Evolutionary conservation across 2,888 invertebrate species (phyloP).

Genomic region (Xylota segnis): DNA sequence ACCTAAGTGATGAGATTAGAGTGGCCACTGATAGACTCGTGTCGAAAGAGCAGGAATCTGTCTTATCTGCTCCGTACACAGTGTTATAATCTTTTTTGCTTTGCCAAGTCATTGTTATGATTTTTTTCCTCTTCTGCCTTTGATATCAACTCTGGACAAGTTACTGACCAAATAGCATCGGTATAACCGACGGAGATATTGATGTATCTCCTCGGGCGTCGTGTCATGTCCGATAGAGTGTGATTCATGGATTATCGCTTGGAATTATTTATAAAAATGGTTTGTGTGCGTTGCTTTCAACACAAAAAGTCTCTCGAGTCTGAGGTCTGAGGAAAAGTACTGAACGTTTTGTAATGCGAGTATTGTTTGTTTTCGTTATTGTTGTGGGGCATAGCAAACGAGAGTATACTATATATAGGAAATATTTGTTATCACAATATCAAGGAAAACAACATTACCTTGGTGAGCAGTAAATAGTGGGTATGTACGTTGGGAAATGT

Average conservation of each 20-base stretch:
- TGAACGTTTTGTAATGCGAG: constrained; percentile 38
- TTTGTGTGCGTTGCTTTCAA: constrained; percentile 18
- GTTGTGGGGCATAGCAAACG: neutral
- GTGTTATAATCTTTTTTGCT: neutral
- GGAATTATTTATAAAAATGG: constrained; percentile 61
- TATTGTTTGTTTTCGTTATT: constrained; percentile 37
- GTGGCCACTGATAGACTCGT: neutral
- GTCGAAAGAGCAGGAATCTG: constrained; percentile 13
- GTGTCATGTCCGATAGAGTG: constrained; percentile 48
- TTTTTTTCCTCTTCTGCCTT: neutral
- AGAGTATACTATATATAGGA: constrained; percentile 12
- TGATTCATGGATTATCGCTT: constrained; percentile 65
- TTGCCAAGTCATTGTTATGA: constrained; percentile 11
- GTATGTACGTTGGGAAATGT: neutral
- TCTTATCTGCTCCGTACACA: constrained; percentile 12
- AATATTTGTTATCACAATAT: constrained; percentile 17
- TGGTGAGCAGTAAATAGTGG: neutral
- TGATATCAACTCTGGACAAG: constrained; percentile 1
- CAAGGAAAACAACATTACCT: neutral
- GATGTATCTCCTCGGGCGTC: constrained; percentile 40
- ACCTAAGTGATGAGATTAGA: neutral
- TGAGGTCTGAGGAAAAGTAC: constrained; percentile 58
- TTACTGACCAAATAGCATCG: constrained; percentile 12
- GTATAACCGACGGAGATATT: constrained; percentile 20
- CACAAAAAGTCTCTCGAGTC: neutral